phyloP scores from a whole-genome alignment of 2,888 invertebrate species.

The Eretmocerus hayati region DNA sequence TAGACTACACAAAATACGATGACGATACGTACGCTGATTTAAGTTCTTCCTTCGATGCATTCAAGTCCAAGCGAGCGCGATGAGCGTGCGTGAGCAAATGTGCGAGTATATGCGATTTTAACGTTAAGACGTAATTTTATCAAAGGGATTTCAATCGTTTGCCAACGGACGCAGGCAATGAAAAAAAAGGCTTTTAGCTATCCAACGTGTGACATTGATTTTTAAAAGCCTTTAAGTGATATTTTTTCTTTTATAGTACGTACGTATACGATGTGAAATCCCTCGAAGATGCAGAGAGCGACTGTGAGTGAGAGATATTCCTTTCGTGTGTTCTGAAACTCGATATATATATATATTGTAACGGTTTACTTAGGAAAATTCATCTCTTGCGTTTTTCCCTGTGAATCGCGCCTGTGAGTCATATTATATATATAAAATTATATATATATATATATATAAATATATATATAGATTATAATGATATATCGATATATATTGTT shows the following conservation, averaged over 20 bases:
- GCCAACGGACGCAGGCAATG: constrained; percentile 4
- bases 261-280: not conserved
- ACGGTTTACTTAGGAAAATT: not conserved
- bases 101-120: not conserved
- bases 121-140: constrained; percentile 10
- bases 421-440: not conserved
- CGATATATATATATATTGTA: too few species aligned
- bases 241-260: not conserved
- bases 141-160: constrained; percentile 5
- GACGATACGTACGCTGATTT: too few species aligned
- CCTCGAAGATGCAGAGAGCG: not conserved
- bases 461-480: not conserved
- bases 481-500: constrained; percentile 2
- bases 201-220: constrained; percentile 8
- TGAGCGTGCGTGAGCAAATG: not conserved
- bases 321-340: not conserved
- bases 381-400: not conserved
- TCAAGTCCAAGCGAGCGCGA: too few species aligned
- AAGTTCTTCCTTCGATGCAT: too few species aligned
- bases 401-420: constrained; percentile 1
- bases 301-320: not conserved
- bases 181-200: constrained; percentile 10
- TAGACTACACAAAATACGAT: too few species aligned
- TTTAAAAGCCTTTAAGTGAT: constrained; percentile 10
- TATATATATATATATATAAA: not conserved